Conservation (phyloP, 2,113 vertebrate genomes). For the Corythaixoides concolor region DNA sequence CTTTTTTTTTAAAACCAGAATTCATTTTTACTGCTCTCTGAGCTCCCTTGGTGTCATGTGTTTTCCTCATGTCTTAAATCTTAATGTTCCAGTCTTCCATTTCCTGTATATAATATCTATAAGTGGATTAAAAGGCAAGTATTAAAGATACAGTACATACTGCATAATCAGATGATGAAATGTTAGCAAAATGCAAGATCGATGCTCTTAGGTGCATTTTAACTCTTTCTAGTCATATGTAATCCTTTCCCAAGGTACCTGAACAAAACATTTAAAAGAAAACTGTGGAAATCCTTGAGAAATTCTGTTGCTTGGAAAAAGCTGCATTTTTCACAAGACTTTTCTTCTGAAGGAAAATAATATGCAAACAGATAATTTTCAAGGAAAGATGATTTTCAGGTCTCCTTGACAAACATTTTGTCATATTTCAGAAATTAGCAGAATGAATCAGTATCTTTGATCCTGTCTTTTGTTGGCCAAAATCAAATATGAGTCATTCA, state of each 20-base stretch:
- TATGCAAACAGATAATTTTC: background rate
- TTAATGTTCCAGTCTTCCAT: background rate
- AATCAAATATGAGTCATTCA: background rate
- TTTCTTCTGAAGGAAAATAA: background rate
- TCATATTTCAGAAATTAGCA: background rate
- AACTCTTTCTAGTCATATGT: background rate
- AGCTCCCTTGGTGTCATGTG: background rate
- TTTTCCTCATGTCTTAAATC: slow-evolving; percentile 25
- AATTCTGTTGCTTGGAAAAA: background rate
- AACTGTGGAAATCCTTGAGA: background rate
- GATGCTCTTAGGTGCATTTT: background rate
- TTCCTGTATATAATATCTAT: background rate
- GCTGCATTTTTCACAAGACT: background rate
- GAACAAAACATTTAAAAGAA: background rate
- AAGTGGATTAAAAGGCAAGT: background rate
- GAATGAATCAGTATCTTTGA: background rate
- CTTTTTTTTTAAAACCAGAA: background rate
- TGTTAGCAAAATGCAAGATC: background rate
- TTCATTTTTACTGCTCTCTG: background rate
- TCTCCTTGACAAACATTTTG: background rate
- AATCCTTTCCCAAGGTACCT: background rate
- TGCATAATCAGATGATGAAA: background rate
- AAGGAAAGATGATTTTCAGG: background rate
- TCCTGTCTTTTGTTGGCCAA: background rate
- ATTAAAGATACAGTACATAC: background rate